Conservation (phyloP, 2,888 invertebrate species). For the Bruchidius siliquastri region DNA sequence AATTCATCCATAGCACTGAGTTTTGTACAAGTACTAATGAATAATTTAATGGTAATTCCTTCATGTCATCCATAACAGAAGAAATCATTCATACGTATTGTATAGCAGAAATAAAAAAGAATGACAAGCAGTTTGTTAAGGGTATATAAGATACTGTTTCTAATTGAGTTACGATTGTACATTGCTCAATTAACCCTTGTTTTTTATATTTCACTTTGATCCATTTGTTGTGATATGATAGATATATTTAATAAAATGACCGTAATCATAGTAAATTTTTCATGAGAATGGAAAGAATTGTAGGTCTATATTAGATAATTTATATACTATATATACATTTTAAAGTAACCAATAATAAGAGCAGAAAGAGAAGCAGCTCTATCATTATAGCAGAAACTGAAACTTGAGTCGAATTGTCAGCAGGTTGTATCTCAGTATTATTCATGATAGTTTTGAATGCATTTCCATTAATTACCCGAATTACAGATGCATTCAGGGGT, state of each 20-base stretch:
- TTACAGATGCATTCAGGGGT: too few species aligned
- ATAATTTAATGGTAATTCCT: too few species aligned
- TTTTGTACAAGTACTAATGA: too few species aligned
- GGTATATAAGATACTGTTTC: conserved; percentile 6
- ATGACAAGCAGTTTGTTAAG: conserved; percentile 2
- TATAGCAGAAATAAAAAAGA: background rate
- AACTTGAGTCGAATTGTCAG: background rate
- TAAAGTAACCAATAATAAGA: conserved; percentile 18
- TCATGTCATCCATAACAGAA: too few species aligned
- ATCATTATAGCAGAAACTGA: background rate
- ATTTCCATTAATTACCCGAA: too few species aligned
- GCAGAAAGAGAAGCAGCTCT: conserved; percentile 14
- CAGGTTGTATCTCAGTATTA: too few species aligned
- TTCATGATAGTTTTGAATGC: too few species aligned
- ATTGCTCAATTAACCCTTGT: conserved; percentile 46
- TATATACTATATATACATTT: conserved; percentile 28
- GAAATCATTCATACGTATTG: background rate
- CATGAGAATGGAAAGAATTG: conserved; percentile 46
- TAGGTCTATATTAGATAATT: conserved; percentile 51
- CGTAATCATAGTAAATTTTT: conserved; percentile 38
- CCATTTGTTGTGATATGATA: conserved; percentile 40
- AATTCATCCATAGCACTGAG: too few species aligned
- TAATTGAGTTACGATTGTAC: conserved; percentile 43
- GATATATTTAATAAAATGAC: conserved; percentile 27
- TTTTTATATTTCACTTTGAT: conserved; percentile 27